Percentiles rank a stretch among this genome's conserved stretches.
phyloP scores from a whole-genome alignment of 2,888 invertebrate species.

The Deroplatys truncata region DNA sequence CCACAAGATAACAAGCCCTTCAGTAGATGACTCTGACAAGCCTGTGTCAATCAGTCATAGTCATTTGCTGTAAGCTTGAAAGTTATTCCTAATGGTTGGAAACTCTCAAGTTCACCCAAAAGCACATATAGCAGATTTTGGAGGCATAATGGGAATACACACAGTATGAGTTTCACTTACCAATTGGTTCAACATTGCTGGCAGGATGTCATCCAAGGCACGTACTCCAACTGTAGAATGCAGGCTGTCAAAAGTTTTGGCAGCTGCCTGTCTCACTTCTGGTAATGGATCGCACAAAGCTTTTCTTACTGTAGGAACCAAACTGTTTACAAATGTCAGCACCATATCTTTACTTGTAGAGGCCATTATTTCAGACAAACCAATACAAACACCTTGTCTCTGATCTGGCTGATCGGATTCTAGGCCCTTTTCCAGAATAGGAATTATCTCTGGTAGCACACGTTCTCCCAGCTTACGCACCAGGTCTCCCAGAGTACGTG shows the following conservation, averaged over 20 bases:
- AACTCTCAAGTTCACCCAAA: no score
- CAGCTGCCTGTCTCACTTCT: constrained; percentile 91
- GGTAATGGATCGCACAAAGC: constrained; percentile 91
- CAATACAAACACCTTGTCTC: constrained; percentile 97
- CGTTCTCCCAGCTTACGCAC: constrained; percentile 96
- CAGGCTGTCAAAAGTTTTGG: constrained; percentile 93
- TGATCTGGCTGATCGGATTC: constrained; percentile 90
- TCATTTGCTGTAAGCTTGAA: no score
- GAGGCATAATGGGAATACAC: no score
- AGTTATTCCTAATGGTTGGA: no score
- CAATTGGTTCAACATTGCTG: constrained; percentile 78
- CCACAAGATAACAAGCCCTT: no score
- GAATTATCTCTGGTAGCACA: constrained; percentile 96
- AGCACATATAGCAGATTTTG: no score
- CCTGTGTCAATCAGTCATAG: no score
- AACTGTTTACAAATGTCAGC: constrained; percentile 78
- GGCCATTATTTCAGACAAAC: constrained; percentile 94
- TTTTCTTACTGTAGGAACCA: constrained; percentile 90
- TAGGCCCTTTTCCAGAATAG: constrained; percentile 90
- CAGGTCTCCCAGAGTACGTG: constrained; percentile 92
- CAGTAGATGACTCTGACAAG: no score
- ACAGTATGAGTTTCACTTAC: constrained; percentile 40
- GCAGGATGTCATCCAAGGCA: constrained; percentile 95
- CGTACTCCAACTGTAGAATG: constrained; percentile 90
- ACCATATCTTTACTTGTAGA: constrained; percentile 95